phyloP scores from a whole-genome alignment of 2,888 invertebrate genomes.

The Coenonympha glycerion region DNA sequence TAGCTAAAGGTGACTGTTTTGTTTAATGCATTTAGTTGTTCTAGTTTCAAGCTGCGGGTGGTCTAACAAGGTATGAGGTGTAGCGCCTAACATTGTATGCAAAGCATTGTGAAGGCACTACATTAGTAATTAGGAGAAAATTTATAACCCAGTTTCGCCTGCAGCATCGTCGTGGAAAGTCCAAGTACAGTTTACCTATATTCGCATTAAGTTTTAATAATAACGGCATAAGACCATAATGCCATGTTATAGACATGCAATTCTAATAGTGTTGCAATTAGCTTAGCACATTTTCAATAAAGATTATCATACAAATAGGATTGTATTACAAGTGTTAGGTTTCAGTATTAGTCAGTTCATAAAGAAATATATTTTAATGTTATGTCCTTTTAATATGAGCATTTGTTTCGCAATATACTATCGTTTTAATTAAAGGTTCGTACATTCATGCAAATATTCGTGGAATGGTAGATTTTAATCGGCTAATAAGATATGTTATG shows the following conservation, averaged over 20 bases:
- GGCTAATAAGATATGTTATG: conserved; percentile 1
- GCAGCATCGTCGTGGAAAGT: not conserved
- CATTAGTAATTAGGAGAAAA: conserved; percentile 37
- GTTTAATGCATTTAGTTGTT: conserved; percentile 10
- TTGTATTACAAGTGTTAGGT: conserved; percentile 21
- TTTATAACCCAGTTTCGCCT: conserved; percentile 8
- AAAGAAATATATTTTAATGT: conserved; percentile 16
- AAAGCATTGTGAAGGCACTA: conserved; percentile 35
- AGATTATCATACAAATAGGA: conserved; percentile 22
- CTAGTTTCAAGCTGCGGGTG: conserved; percentile 35
- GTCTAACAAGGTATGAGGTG: conserved; percentile 30
- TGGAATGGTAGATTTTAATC: conserved; percentile 1
- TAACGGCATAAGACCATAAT: not conserved
- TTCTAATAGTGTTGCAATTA: conserved; percentile 1
- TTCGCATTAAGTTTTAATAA: not conserved
- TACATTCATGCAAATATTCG: not conserved
- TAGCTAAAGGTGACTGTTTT: conserved; percentile 7
- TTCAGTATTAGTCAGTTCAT: conserved; percentile 12
- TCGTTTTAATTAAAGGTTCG: conserved; percentile 3
- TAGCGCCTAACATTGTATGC: conserved; percentile 39
- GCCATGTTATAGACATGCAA: not conserved
- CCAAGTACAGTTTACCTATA: not conserved
- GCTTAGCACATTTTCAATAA: conserved; percentile 12
- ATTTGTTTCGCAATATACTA: conserved; percentile 10
- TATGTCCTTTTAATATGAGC: conserved; percentile 13